Conservation (phyloP, 2,113 vertebrate genomes). For the Myiozetetes cayanensis region DNA sequence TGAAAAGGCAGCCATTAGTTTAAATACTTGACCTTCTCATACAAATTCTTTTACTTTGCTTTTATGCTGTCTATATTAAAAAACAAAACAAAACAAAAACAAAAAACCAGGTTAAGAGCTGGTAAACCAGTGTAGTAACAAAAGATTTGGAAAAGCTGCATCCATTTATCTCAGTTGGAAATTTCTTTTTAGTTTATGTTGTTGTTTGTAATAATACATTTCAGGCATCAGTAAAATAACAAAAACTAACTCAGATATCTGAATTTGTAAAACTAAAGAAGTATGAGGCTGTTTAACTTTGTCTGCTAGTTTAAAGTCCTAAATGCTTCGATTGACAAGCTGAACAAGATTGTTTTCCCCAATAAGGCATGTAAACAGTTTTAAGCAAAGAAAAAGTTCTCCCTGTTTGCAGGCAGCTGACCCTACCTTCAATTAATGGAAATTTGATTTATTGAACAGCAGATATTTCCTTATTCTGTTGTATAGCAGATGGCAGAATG, state of each 20-base stretch:
- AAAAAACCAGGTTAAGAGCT: background rate
- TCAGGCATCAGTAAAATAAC: background rate
- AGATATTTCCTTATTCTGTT: background rate
- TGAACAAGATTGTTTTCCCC: background rate
- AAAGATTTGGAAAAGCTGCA: background rate
- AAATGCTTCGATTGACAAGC: background rate
- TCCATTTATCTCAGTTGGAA: background rate
- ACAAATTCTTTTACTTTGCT: background rate
- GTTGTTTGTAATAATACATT: background rate
- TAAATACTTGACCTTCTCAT: background rate
- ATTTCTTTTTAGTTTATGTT: background rate
- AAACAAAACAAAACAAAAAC: background rate
- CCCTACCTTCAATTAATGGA: background rate
- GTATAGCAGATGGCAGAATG: background rate
- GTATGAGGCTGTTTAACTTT: background rate
- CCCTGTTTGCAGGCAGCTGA: background rate
- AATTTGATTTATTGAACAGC: background rate
- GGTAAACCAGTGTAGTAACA: background rate
- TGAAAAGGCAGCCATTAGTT: background rate
- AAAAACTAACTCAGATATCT: background rate
- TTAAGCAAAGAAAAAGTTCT: background rate
- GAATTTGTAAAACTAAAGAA: background rate
- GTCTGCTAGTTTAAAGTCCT: background rate
- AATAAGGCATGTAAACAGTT: background rate
- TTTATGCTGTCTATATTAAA: background rate